These are phyloP conservation scores for Cyprinella venusta DNA, from an alignment of 2,797 vertebrate genomes.

Conservation along the genomic window DNA sequence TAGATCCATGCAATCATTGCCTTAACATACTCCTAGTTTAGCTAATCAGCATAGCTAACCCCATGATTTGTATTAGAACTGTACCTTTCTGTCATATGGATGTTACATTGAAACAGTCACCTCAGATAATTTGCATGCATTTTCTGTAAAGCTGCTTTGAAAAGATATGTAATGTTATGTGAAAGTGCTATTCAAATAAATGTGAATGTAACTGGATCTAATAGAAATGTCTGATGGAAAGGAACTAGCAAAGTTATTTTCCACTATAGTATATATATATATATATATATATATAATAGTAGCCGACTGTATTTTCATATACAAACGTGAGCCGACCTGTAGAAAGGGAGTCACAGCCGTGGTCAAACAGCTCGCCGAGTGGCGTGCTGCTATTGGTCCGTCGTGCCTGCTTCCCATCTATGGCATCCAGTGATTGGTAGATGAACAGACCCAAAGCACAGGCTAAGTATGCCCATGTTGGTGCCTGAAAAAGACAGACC, in stretches of 20 bases:
- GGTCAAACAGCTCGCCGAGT: conserved; percentile 88
- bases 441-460: conserved; percentile 89
- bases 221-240: background rate
- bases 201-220: background rate
- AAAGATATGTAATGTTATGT: background rate
- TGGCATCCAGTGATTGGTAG: conserved; percentile 89
- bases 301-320: conserved; percentile 60
- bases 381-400: conserved; percentile 88
- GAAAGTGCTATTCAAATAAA: background rate
- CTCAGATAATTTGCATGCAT: background rate
- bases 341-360: conserved; percentile 89
- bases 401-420: conserved; percentile 89
- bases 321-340: conserved; percentile 76
- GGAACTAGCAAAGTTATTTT: background rate
- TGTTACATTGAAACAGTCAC: background rate
- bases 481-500: conserved; percentile 73
- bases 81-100: background rate
- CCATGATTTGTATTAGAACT: background rate
- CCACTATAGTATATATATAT: too few species aligned
- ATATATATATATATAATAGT: background rate
- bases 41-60: background rate
- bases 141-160: background rate
- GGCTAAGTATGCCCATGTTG: conserved; percentile 84
- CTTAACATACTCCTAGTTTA: too few species aligned
- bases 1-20: too few species aligned